These are phyloP conservation scores for Caenorhabditis sp. DNA, from an alignment of 2,888 invertebrate species.

Conservation along the genomic window DNA sequence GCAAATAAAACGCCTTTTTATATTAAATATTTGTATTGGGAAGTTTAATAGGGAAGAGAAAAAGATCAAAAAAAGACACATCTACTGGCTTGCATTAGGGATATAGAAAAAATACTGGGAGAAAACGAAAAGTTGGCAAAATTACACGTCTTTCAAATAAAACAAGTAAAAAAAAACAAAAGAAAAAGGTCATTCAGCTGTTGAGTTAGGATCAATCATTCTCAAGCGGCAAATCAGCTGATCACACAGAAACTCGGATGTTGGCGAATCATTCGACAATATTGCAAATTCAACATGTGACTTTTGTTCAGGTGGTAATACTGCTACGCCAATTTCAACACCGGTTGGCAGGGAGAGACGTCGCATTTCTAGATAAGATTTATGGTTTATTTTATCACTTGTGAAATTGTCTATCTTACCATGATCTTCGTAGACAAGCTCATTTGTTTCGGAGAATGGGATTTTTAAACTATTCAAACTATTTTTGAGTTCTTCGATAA, in stretches of 20 bases:
- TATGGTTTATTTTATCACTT: not conserved
- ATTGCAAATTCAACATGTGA: conserved; percentile 55
- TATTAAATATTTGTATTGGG: conserved; percentile 2
- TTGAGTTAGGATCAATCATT: conserved; percentile 44
- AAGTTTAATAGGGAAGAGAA: not conserved
- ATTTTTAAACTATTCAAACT: conserved; percentile 46
- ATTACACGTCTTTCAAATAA: not conserved
- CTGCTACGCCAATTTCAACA: conserved; percentile 55
- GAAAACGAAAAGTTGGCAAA: not conserved
- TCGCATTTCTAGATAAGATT: conserved; percentile 39
- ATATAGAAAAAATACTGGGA: not conserved
- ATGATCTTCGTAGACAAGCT: conserved; percentile 44
- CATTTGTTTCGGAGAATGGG: conserved; percentile 44
- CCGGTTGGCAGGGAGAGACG: conserved; percentile 49
- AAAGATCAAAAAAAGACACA: conserved; percentile 21
- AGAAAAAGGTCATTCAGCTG: conserved; percentile 20
- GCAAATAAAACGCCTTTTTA: conserved; percentile 1
- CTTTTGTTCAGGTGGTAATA: conserved; percentile 49
- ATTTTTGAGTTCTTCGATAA: conserved; percentile 42
- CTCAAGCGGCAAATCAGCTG: conserved; percentile 45
- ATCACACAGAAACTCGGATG: conserved; percentile 47
- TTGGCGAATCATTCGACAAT: conserved; percentile 44
- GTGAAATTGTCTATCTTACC: conserved; percentile 21
- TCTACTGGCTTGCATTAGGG: not conserved
- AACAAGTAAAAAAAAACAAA: not conserved